Conservation (phyloP, 2,113 vertebrate genomes). For the Leucopternis melanops region DNA sequence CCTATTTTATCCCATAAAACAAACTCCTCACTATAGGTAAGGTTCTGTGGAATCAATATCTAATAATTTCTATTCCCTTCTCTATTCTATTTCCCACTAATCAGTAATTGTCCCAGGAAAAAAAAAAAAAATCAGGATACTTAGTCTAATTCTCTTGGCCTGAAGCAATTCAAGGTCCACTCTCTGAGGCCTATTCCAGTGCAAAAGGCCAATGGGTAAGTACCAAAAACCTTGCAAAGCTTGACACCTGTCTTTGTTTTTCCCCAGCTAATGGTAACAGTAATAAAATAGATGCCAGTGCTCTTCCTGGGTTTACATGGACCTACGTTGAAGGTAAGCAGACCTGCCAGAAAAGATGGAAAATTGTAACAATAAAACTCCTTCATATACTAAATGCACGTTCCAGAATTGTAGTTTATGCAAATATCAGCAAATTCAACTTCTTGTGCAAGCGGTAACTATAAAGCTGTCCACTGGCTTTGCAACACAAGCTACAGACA, state of each 20-base stretch:
- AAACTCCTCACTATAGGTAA: background rate
- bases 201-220: background rate
- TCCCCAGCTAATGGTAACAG: background rate
- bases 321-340: background rate
- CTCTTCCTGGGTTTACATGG: background rate
- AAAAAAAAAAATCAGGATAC: background rate
- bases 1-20: background rate
- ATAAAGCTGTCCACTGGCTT: background rate
- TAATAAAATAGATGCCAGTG: background rate
- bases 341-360: background rate
- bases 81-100: background rate
- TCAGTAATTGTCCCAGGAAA: background rate
- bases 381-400: background rate
- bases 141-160: background rate
- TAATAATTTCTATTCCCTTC: background rate
- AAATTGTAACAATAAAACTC: background rate
- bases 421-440: background rate
- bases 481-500: background rate
- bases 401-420: background rate
- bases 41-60: background rate
- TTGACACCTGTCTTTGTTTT: background rate
- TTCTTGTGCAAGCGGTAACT: background rate
- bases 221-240: background rate
- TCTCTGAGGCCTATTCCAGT: background rate
- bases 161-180: background rate